Percentiles rank a stretch among this genome's conserved stretches.
Conservation (phyloP, 2,888 invertebrate species). For the Chymomyza procnemis region DNA sequence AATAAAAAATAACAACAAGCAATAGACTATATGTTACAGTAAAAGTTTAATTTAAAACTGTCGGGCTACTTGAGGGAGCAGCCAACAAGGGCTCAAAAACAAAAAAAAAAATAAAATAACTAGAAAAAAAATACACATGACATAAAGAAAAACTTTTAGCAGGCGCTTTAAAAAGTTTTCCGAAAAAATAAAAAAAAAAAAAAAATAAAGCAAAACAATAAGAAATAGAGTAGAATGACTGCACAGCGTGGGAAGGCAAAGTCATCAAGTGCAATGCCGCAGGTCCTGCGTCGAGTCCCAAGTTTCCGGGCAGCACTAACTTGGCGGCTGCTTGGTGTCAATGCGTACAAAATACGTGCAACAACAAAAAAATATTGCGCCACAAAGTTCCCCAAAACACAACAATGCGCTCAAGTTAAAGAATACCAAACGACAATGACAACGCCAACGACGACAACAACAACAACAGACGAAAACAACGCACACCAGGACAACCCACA, state of each 20-base stretch:
- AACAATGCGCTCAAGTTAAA: slow-evolving; percentile 15
- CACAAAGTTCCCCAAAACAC: slow-evolving; percentile 34
- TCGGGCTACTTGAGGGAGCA: slow-evolving; percentile 17
- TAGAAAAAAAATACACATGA: not conserved
- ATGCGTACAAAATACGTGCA: slow-evolving; percentile 41
- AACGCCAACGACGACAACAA: slow-evolving; percentile 1
- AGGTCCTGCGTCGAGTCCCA: slow-evolving; percentile 10
- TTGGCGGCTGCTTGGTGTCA: slow-evolving; percentile 20
- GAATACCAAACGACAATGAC: not conserved
- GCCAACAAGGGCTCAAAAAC: not conserved
- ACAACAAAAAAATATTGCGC: slow-evolving; percentile 25
- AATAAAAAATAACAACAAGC: not conserved
- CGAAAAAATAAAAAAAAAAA: slow-evolving; percentile 9
- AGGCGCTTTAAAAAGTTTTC: slow-evolving; percentile 25
- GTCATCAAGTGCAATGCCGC: slow-evolving; percentile 49
- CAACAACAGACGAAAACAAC: not conserved
- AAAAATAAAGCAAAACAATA: not conserved
- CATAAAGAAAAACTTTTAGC: slow-evolving; percentile 28
- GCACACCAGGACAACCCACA: slow-evolving; percentile 13
- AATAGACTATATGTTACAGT: slow-evolving; percentile 22
- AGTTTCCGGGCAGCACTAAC: not conserved
- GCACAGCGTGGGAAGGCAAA: not conserved
- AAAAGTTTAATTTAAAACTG: slow-evolving; percentile 53
- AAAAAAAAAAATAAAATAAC: not conserved
- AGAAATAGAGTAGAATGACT: not conserved